Percentiles rank a stretch among this genome's conserved stretches.
Evolutionary conservation across 2,888 invertebrate species (phyloP).

Genomic region (Plagodis pulveraria): DNA sequence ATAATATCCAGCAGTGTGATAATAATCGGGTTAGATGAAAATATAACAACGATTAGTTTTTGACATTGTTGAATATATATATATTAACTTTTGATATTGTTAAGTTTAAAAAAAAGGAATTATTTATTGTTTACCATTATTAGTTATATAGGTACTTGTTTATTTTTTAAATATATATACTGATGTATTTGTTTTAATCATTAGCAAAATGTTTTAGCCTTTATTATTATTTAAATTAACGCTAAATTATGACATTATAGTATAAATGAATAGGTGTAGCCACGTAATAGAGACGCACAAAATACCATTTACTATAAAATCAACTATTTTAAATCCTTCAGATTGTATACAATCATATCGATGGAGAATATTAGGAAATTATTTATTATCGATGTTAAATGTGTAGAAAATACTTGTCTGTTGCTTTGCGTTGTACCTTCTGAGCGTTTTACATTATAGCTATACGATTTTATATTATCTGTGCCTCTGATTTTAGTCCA

Average conservation of each 20-base stretch:
- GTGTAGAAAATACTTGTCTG: constrained; percentile 41
- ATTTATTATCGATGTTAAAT: constrained; percentile 45
- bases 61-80: neutral
- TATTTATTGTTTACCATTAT: too few relatives aligned
- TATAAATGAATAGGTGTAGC: constrained; percentile 47
- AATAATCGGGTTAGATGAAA: neutral
- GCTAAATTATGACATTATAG: neutral
- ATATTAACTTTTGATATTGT: neutral
- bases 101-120: too few relatives aligned
- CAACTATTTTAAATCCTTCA: constrained; percentile 49
- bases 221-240: constrained; percentile 12
- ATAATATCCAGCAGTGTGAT: neutral
- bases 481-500: neutral
- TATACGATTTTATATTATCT: neutral
- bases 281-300: constrained; percentile 76
- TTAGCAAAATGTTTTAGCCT: constrained; percentile 6
- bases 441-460: neutral
- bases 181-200: too few relatives aligned
- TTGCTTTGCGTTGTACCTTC: constrained; percentile 53
- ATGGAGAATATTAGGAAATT: constrained; percentile 26
- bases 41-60: too few relatives aligned
- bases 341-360: constrained; percentile 34
- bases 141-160: too few relatives aligned
- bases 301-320: constrained; percentile 52
- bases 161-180: too few relatives aligned